Evolutionary conservation across 2,888 invertebrate species (phyloP).

Genomic region (Aporophyla lueneburgensis): DNA sequence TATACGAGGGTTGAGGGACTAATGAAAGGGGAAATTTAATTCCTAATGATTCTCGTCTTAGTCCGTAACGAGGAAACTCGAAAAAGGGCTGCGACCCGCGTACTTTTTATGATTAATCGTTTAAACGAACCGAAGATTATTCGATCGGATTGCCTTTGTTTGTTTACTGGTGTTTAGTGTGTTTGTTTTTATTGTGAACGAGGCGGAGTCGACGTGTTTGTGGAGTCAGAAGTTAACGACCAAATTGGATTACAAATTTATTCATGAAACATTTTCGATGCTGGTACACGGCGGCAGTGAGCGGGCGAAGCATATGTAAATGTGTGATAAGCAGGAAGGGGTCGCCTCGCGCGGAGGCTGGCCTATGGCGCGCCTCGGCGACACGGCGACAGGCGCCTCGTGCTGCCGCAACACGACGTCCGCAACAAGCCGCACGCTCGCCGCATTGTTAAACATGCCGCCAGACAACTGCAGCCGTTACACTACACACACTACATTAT

Average conservation of each 20-base stretch:
- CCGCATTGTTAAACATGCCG: constrained; percentile 82
- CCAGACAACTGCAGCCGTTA: constrained; percentile 70
- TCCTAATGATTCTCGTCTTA: constrained; percentile 91
- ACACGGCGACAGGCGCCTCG: constrained; percentile 52
- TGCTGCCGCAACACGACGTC: constrained; percentile 59
- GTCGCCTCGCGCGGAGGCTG: constrained; percentile 77
- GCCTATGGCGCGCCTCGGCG: constrained; percentile 50
- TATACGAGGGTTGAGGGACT: constrained; percentile 91
- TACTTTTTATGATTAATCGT: constrained; percentile 88
- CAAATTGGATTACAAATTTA: constrained; percentile 89
- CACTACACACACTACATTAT: constrained; percentile 49
- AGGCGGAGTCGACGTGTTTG: constrained; percentile 78
- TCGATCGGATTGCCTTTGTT: constrained; percentile 81
- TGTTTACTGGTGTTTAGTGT: constrained; percentile 76
- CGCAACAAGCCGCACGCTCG: constrained; percentile 59
- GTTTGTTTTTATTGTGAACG: constrained; percentile 79
- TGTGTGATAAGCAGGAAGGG: constrained; percentile 87
- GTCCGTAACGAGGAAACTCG: constrained; percentile 91
- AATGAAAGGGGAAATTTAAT: constrained; percentile 91
- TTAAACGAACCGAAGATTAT: constrained; percentile 84
- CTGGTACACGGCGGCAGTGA: constrained; percentile 83
- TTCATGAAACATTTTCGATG: constrained; percentile 90
- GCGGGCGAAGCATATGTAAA: constrained; percentile 88
- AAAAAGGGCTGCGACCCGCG: constrained; percentile 89
- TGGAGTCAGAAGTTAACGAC: constrained; percentile 84